Percentiles rank a stretch among this genome's conserved stretches.
Conservation (phyloP, 37 sponge, comb jelly and placozoan species). For the Aphrocallistes beatrix region DNA sequence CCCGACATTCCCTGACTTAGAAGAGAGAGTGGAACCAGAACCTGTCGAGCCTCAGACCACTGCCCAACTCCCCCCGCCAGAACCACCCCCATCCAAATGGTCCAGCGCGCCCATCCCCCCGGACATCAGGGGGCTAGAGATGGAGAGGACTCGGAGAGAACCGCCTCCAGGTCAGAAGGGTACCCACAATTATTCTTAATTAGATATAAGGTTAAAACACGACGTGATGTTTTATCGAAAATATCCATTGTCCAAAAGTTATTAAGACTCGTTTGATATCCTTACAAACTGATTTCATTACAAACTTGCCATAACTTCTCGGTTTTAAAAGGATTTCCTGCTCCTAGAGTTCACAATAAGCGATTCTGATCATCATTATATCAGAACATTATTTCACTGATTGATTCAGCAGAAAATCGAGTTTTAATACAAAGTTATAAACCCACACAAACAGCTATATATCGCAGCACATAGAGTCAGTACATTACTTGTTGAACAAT, state of each 20-base stretch:
- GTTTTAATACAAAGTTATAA: no score
- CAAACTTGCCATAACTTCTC: no score
- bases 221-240: background rate
- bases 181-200: background rate
- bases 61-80: background rate
- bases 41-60: background rate
- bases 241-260: background rate
- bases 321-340: no score
- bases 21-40: background rate
- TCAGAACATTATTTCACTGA: no score
- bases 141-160: conserved; percentile 12
- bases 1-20: background rate
- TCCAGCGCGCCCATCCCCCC: background rate
- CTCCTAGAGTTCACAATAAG: no score
- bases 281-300: no score
- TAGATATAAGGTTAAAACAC: background rate
- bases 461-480: background rate
- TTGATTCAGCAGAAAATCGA: no score
- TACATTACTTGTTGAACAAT: background rate
- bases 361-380: no score
- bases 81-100: background rate
- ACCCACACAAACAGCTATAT: no score
- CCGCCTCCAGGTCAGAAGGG: background rate
- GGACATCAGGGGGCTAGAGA: background rate
- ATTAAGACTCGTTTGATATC: no score